Base-by-base conservation (phyloP, 2,797 vertebrate species). In the Clamator glandarius region DNA sequence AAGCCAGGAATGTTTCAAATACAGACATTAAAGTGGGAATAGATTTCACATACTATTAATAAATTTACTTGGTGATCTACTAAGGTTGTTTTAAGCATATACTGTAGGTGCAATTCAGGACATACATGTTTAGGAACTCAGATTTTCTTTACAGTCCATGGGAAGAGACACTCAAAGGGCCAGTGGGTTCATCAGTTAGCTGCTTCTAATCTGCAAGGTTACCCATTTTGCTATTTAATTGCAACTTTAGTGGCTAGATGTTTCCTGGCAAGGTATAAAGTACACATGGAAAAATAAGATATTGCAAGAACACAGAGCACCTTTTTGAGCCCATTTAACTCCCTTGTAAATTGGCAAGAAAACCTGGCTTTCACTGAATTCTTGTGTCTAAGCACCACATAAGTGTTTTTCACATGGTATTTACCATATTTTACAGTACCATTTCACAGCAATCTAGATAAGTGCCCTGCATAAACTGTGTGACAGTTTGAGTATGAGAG, bases 211-310 rank as follows among this genome's bases (percentile, higher is more conserved):
- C 48, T 81, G 55, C 35, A 29, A 9, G 6, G 15, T 59, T 78
- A 75, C 24, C 48, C 68, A 68, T 78, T 91, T 89, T 75, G 19
- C 76, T 86, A 9, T 90, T 95, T 83, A 86, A 87, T 92, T 93
- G 76, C 67, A 86, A 64, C 28, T 70, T 62, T 69, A 72, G 59
- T 82, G 66, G 24, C 26, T 57, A 31, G 16, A 31, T 81, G 69
- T 94, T 95, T 91, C 74, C 84, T 95, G 91, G 95, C 84, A 88
- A 90, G 8, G n/a, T 86, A 46, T 79, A 73, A 94, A 95, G 87
- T 89, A 75, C 69, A 79, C 85, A 81, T 79, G 95, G 82, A 85
- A 93, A 95, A 94, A 81, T n/a, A 72, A 57, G 82, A 86, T 93
- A 52, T 11, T 93, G 36, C 36, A 50, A 70, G 89, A 92, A 93